These are phyloP conservation scores for Australoheros scitulus DNA, from an alignment of 2,113 vertebrate genomes.

Conservation along the genomic window DNA sequence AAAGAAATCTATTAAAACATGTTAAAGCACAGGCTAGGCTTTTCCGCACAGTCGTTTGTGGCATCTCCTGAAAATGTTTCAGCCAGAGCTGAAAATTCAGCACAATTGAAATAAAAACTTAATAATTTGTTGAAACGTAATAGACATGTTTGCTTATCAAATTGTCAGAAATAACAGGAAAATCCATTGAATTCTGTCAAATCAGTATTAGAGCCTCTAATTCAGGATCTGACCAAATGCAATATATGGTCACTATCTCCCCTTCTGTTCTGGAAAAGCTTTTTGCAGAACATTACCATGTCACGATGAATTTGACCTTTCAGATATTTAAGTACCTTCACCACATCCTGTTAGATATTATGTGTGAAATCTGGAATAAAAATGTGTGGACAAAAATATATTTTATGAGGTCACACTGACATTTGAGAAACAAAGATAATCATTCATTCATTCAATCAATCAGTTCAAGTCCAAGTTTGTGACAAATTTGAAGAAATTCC, in stretches of 20 bases:
- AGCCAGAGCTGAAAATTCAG: neutral
- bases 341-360: too few species aligned
- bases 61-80: neutral
- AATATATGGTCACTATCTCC: too few species aligned
- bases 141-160: neutral
- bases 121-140: neutral
- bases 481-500: neutral
- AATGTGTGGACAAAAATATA: neutral
- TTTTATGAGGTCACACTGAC: neutral
- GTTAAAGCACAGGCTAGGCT: neutral
- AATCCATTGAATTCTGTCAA: neutral
- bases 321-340: neutral
- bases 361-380: too few species aligned
- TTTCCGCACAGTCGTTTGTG: neutral
- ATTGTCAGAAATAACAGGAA: neutral
- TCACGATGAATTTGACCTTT: too few species aligned
- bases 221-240: too few species aligned
- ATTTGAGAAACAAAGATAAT: neutral
- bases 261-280: too few species aligned
- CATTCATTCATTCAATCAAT: neutral
- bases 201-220: too few species aligned
- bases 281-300: too few species aligned
- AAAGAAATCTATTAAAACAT: neutral
- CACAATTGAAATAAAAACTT: neutral
- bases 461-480: neutral